Evolutionary conservation across 1,140 invertebrate genomes (phyloP), one percentile per base, ranked within the genome.

Genomic region (Drosophila ogumai): DNA sequence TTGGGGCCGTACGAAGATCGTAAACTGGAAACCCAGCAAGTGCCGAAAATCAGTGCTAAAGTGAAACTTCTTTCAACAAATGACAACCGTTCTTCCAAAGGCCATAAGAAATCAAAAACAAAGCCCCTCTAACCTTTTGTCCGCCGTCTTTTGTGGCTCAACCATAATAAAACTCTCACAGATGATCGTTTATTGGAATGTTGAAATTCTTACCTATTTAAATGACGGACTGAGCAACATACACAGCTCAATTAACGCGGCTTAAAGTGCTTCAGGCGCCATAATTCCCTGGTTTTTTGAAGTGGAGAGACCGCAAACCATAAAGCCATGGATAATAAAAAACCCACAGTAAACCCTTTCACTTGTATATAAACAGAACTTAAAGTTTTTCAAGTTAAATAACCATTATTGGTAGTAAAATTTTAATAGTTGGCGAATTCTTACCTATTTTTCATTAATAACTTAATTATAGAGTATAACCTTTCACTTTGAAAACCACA

Each of bases 51-150:
- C 47, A 46, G 64, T 56, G 49, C 64, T 36, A 56, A 40, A 69
- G 67, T 71, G 67, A 68, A 69, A 68, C 47, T 69, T 66, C 38
- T 47, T 47, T 66, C 32, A 31, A 12, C 32, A 66, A 34, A 44
- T 58, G 56, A 71, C 28, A 34, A 47, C 25, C 66, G 38, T 72
- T 67, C 65, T 67, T 46, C 13, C n/a, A 67, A 49, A 49, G 34
- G 7, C 34, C 43, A 32, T 12, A 65, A 19, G 12, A 36, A 54
- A 54, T 36, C 8, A 38, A 43, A 32, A 34, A 19, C 22, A 64
- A 56, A 34, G 3, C 50, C 38, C 34, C 50, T 32, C 38, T 25
- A 34, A 17, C 31, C 34, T 50, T 36, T 71, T 58, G 52, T 22
- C 56, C 41, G n/a, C 17, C 43, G 38, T 22, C 34, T 69, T 66